A percentile compares a stretch with the other conserved stretches of the same genome.
Conservation (phyloP, 2,113 vertebrate genomes). For the Malurus elegans region DNA sequence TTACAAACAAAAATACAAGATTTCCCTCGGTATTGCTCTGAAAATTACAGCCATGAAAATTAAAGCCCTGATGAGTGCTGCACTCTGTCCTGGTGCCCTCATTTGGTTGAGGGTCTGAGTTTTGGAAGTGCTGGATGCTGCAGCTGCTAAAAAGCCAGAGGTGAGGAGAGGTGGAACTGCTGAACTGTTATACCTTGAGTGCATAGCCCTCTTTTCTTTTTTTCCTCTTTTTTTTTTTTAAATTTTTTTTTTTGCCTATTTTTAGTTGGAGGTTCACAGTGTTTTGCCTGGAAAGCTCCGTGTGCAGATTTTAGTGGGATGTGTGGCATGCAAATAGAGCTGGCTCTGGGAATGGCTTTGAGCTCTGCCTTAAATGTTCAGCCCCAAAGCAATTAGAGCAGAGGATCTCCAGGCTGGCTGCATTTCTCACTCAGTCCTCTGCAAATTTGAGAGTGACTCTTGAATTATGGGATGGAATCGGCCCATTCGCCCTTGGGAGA, state of each 20-base stretch:
- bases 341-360: neutral
- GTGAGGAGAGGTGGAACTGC: neutral
- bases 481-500: neutral
- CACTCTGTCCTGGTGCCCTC: neutral
- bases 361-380: neutral
- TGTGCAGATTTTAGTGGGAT: neutral
- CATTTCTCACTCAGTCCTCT: neutral
- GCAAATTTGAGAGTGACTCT: neutral
- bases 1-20: neutral
- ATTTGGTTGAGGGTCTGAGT: neutral
- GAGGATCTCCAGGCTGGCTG: neutral
- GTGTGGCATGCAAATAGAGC: neutral
- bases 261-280: neutral
- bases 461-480: neutral
- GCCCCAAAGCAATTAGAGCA: neutral
- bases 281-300: neutral
- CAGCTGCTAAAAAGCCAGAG: neutral
- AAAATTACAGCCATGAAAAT: neutral
- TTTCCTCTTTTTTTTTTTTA: neutral
- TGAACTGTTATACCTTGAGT: neutral
- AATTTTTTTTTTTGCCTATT: neutral
- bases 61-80: neutral
- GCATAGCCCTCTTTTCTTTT: rapidly evolving
- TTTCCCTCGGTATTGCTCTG: neutral
- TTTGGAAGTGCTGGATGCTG: neutral